Conservation (phyloP, 2,797 vertebrate genomes). For the Pterois miles region DNA sequence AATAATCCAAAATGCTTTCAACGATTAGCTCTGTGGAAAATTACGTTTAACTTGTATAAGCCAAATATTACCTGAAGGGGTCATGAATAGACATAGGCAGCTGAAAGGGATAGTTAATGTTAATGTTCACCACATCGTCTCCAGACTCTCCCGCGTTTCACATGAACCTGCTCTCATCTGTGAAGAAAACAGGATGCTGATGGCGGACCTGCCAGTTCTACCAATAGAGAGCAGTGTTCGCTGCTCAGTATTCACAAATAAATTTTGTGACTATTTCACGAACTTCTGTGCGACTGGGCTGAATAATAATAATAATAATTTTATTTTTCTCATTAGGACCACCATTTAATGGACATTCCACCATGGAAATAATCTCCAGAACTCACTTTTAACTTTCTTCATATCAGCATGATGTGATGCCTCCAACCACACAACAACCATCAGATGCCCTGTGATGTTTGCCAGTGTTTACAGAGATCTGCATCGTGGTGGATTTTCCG, state of each 20-base stretch:
- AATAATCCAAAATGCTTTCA: too few relatives aligned
- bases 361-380: background rate
- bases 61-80: background rate
- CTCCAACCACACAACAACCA: conserved; percentile 2
- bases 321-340: background rate
- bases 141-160: too few relatives aligned
- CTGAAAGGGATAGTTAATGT: background rate
- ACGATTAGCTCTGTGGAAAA: background rate
- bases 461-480: conserved; percentile 20
- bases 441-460: background rate
- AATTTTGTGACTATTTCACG: too few relatives aligned
- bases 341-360: background rate
- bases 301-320: too few relatives aligned
- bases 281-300: too few relatives aligned
- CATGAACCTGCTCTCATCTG: too few relatives aligned
- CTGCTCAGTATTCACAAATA: too few relatives aligned
- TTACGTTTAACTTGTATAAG: background rate
- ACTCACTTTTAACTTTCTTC: background rate
- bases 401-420: background rate
- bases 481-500: conserved; percentile 8
- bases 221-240: too few relatives aligned
- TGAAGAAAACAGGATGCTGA: too few relatives aligned
- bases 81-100: background rate
- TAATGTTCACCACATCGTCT: too few relatives aligned
- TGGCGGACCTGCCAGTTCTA: too few relatives aligned